These are phyloP conservation scores for Acanthosepion esculentum DNA, from an alignment of 2,888 invertebrate species.

Conservation along the genomic window DNA sequence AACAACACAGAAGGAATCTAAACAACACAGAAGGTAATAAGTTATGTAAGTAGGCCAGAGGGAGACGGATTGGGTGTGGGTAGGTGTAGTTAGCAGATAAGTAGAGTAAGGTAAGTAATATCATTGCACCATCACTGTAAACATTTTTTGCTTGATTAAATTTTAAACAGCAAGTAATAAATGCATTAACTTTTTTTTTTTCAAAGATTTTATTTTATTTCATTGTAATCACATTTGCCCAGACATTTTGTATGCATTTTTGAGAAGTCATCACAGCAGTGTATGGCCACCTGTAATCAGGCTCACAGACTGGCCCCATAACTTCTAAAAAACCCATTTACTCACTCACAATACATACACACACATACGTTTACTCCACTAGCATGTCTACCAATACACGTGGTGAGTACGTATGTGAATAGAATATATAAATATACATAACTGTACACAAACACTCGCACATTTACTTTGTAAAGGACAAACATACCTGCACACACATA, in stretches of 20 bases:
- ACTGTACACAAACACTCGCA: neutral
- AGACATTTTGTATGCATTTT: neutral
- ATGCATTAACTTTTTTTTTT: neutral
- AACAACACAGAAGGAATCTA: too few relatives aligned
- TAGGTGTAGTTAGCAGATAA: too few relatives aligned
- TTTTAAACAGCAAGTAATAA: neutral
- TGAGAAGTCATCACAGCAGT: neutral
- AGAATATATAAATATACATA: conserved; percentile 11
- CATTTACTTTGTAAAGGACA: neutral
- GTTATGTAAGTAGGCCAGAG: too few relatives aligned
- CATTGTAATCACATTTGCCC: neutral
- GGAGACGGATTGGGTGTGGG: too few relatives aligned
- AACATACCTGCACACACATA: conserved; percentile 33
- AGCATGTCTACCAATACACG: neutral
- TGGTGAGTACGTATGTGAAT: neutral
- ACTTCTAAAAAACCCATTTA: neutral
- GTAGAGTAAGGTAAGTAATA: too few relatives aligned
- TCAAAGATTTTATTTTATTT: neutral
- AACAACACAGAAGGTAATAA: too few relatives aligned
- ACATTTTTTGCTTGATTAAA: neutral
- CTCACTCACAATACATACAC: neutral
- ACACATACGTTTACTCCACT: neutral
- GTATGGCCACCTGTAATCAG: neutral
- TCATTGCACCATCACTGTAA: too few relatives aligned
- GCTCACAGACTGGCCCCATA: neutral